These are phyloP conservation scores for Platichthys flesus DNA, from an alignment of 2,113 vertebrate genomes.

Conservation along the genomic window DNA sequence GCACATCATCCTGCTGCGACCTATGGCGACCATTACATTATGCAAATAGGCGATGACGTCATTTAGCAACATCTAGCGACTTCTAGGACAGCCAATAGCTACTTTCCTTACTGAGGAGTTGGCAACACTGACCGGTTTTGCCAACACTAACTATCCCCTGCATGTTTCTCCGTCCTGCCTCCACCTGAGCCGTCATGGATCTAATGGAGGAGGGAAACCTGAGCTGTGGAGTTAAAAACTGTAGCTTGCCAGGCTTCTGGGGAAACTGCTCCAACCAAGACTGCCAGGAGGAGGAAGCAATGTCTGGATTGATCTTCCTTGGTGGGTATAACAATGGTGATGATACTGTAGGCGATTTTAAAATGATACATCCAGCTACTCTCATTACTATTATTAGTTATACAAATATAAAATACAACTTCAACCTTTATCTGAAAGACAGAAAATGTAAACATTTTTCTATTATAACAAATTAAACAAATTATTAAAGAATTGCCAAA, in stretches of 20 bases:
- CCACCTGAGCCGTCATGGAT: constrained; percentile 40
- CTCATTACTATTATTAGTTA: background rate
- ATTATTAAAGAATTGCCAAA: too few species aligned
- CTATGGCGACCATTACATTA: too few species aligned
- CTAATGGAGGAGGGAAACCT: constrained; percentile 26
- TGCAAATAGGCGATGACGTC: too few species aligned
- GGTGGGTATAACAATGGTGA: constrained; percentile 50
- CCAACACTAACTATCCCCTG: background rate
- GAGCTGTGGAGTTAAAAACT: constrained; percentile 56
- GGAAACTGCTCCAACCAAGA: too few species aligned
- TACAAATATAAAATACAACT: background rate
- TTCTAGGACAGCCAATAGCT: too few species aligned
- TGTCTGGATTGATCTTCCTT: constrained; percentile 41
- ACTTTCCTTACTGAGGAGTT: too few species aligned
- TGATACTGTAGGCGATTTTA: background rate
- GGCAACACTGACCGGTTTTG: too few species aligned
- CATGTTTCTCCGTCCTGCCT: constrained; percentile 6
- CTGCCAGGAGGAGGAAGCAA: too few species aligned
- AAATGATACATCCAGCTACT: background rate
- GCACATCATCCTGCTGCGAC: too few species aligned
- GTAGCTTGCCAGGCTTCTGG: constrained; percentile 19
- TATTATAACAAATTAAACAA: too few species aligned
- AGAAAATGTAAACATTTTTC: background rate
- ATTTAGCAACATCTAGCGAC: too few species aligned
- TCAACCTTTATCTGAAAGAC: background rate